Conservation (phyloP, 1,140 invertebrate species). For the Tetragnatha versicolor region DNA sequence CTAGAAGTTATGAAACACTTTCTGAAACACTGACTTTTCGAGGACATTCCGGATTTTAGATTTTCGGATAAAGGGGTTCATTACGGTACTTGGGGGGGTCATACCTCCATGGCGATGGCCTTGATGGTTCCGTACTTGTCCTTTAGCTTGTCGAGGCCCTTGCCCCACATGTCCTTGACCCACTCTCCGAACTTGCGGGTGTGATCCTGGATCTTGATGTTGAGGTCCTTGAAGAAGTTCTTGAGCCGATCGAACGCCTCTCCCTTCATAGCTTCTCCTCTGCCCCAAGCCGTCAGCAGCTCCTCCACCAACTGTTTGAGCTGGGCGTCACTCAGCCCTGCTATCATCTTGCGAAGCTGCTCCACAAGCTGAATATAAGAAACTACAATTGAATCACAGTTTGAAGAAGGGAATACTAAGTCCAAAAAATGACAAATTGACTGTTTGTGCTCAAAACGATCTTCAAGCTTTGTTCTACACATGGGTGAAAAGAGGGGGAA, state of each 20-base stretch:
- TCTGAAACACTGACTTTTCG: no score
- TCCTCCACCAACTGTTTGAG: not conserved
- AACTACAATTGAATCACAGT: not conserved
- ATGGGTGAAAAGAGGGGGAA: no score
- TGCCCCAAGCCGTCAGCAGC: not conserved
- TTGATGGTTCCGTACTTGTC: slow-evolving; percentile 39
- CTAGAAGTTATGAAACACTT: no score
- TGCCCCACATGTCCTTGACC: slow-evolving; percentile 36
- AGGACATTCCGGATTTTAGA: no score
- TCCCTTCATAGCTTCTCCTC: not conserved
- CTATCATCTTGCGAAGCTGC: no score
- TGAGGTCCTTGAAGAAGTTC: slow-evolving; percentile 44
- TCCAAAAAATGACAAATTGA: no score
- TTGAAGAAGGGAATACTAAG: no score
- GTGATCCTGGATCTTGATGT: slow-evolving; percentile 38
- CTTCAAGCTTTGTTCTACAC: no score
- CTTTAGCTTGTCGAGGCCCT: slow-evolving; percentile 41
- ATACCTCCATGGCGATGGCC: slow-evolving; percentile 48
- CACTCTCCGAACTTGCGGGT: slow-evolving; percentile 32
- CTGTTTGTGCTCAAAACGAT: no score
- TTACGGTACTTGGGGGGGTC: not conserved
- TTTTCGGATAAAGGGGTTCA: not conserved
- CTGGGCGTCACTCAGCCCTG: not conserved
- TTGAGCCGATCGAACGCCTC: slow-evolving; percentile 38
- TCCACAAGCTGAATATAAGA: not conserved